Evolutionary conservation across 2,888 invertebrate genomes (phyloP).

Genomic region (Chromoteleia sp.): DNA sequence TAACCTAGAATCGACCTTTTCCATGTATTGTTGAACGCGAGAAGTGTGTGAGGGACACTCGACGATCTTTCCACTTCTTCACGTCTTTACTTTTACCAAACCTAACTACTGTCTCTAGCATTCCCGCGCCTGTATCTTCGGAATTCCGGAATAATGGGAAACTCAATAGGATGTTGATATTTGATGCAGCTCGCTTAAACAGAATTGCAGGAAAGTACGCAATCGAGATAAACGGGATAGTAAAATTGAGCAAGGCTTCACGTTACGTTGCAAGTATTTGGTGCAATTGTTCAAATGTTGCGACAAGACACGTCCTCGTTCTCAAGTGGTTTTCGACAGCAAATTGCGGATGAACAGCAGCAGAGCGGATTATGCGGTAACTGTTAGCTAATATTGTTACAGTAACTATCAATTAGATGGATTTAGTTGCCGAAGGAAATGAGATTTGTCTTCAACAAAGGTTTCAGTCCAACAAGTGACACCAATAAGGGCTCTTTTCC

Average conservation of each 20-base stretch:
- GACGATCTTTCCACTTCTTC: conserved; percentile 33
- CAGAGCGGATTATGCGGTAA: conserved; percentile 45
- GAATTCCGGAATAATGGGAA: conserved; percentile 5
- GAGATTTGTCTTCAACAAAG: conserved; percentile 6
- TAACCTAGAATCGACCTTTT: conserved; percentile 70
- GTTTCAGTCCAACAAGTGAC: too few species aligned
- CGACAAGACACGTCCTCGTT: conserved; percentile 47
- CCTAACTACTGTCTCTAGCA: conserved; percentile 17
- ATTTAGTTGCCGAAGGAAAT: background rate
- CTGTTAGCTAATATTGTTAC: conserved; percentile 51
- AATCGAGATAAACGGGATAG: conserved; percentile 20
- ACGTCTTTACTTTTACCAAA: conserved; percentile 41
- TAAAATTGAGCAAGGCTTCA: conserved; percentile 36
- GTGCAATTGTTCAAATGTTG: conserved; percentile 48
- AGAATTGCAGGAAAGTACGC: conserved; percentile 16
- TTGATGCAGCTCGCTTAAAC: background rate
- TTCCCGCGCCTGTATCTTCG: background rate
- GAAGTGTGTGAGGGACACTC: conserved; percentile 44
- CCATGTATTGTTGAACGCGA: conserved; percentile 50
- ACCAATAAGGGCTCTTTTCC: too few species aligned
- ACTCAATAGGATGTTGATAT: background rate
- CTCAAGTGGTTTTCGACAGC: conserved; percentile 47
- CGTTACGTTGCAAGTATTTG: conserved; percentile 33
- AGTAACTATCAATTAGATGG: conserved; percentile 53
- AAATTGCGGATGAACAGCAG: conserved; percentile 44